Conservation (phyloP, 2,888 invertebrate genomes). For the Osmoderma eremita region DNA sequence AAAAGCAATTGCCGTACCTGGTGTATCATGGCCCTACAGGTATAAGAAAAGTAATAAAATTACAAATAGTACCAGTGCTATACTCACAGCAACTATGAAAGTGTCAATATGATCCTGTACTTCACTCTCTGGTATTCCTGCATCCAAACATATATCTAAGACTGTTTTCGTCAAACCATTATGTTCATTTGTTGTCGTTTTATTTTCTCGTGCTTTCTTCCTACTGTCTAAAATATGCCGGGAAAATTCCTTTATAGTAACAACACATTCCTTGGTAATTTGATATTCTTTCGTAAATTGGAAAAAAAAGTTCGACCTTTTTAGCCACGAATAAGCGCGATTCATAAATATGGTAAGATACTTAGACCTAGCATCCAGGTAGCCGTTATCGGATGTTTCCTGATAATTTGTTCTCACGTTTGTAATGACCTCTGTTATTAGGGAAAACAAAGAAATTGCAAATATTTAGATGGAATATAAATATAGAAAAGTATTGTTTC, state of each 20-base stretch:
- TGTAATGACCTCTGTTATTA: slow-evolving; percentile 5
- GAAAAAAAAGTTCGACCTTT: slow-evolving; percentile 45
- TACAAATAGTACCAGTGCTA: too few relatives aligned
- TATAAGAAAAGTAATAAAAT: too few relatives aligned
- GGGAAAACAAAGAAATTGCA: neutral
- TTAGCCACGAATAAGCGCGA: slow-evolving; percentile 46
- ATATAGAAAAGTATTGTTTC: too few relatives aligned
- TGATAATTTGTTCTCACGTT: slow-evolving; percentile 45
- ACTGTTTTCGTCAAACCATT: slow-evolving; percentile 24
- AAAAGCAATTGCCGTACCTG: slow-evolving; percentile 67
- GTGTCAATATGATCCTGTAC: slow-evolving; percentile 35
- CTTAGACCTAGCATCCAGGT: slow-evolving; percentile 41
- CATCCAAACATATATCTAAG: slow-evolving; percentile 30
- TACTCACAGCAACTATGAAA: slow-evolving; percentile 40
- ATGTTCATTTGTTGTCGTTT: neutral
- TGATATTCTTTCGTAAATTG: slow-evolving; percentile 44
- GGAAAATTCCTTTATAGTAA: slow-evolving; percentile 44
- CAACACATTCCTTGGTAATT: slow-evolving; percentile 42
- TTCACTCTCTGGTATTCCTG: slow-evolving; percentile 1
- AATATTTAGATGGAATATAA: too few relatives aligned
- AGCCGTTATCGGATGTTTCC: slow-evolving; percentile 42
- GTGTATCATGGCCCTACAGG: slow-evolving; percentile 67
- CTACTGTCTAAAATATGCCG: slow-evolving; percentile 39
- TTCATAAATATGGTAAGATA: slow-evolving; percentile 46
- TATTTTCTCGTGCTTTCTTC: slow-evolving; percentile 39